Conservation (phyloP, 2,113 vertebrate genomes). For the Datnioides undecimradiatus region DNA sequence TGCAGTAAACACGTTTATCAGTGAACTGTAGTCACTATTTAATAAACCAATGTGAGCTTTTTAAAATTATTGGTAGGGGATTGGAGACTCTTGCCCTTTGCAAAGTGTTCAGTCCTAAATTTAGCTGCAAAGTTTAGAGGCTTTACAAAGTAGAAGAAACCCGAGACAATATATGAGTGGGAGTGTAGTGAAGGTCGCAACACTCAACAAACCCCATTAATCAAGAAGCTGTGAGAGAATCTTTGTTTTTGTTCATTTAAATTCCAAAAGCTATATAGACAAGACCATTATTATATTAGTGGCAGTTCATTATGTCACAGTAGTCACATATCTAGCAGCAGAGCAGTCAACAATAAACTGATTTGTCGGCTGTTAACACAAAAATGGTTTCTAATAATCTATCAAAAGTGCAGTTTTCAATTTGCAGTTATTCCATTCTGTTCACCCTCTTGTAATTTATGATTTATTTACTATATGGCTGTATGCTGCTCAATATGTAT, state of each 20-base stretch:
- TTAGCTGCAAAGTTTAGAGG: slow-evolving; percentile 63
- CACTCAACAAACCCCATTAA: neutral
- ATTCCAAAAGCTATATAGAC: neutral
- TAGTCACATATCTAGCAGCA: neutral
- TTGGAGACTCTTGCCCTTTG: slow-evolving; percentile 65
- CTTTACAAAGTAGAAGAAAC: slow-evolving; percentile 65
- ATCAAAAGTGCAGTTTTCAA: neutral
- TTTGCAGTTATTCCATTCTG: neutral
- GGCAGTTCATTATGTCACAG: neutral
- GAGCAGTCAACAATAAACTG: neutral
- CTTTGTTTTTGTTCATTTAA: neutral
- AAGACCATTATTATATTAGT: neutral
- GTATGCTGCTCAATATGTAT: too few relatives aligned
- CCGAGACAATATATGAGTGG: slow-evolving; percentile 54
- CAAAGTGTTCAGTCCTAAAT: slow-evolving; percentile 67
- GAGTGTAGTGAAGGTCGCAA: slow-evolving; percentile 14
- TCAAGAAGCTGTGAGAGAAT: neutral
- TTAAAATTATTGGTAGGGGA: neutral
- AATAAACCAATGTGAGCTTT: neutral
- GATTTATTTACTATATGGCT: neutral
- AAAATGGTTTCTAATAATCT: neutral
- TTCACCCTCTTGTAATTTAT: too few relatives aligned
- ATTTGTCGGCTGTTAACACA: neutral
- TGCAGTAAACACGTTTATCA: neutral
- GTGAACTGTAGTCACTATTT: neutral